Base-by-base conservation (phyloP, 1,140 invertebrate species). In the Globodera rostochiensis region DNA sequence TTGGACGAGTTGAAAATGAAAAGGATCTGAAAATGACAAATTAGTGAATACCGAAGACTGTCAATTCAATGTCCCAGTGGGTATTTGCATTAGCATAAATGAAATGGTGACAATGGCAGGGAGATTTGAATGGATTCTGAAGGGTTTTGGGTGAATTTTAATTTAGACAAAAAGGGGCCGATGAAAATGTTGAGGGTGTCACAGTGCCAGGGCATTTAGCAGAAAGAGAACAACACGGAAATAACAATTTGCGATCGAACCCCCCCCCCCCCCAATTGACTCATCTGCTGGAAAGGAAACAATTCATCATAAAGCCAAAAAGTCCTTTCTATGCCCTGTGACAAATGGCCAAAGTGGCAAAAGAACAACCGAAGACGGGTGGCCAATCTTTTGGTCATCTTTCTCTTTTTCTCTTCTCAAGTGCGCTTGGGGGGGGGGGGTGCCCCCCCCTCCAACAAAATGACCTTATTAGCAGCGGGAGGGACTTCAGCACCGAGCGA, bases 391-490 rank as follows among this genome's bases (percentile, higher is more conserved):
- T 36, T 71, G 69, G 25, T 71, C 69, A 36, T 36, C 36, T 71
- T 71, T 71, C 69, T 45, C 19, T 36, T 71, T 71, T 36, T 45
- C 19, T 36, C 36, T 45, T 36, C 69, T 71, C 67, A 71, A 71
- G 69, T 71, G 69, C 1, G 21, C 8, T 6, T 11, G 57, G 57
- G 57, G 57, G 57, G 57, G 15, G 57, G 57, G 3, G 50, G 50
- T 53, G 50, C 50, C 50, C 50, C 57, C 57, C 11, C 57, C 15
- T 13, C 15, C 57, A 11, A 19, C 57, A 36, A 71, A 71, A 47
- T 71, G 69, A 71, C 69, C 69, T 71, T 71, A 71, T 71, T 71
- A 71, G 69, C 25, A 9, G n/a, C 69, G 69, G 60, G 57, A 60
- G 57, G 57, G 57, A 60, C 57, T 60, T 60, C 57, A 60, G 19